Evolutionary conservation across 2,888 invertebrate genomes (phyloP), one percentile per base, ranked within the genome.

Genomic region (Lasioglossum villosulum): DNA sequence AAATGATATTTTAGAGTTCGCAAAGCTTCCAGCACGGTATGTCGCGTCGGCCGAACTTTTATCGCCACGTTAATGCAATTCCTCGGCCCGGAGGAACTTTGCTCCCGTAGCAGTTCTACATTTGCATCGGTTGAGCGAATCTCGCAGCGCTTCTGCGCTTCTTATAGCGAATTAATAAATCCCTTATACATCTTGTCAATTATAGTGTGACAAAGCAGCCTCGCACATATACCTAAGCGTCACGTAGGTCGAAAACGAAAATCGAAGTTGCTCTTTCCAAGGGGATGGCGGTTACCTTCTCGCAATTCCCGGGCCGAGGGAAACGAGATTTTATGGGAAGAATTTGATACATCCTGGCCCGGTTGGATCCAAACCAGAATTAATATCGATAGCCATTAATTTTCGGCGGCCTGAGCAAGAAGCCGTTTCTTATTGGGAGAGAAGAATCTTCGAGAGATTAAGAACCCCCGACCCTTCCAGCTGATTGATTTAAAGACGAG

Each of bases 331-430:
- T 70, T 70, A 70, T 72, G 45, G 45, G 45, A 45, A 72, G 27
- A 45, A 72, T 45, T 72, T 27, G 72, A 42, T 72, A 72, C 37
- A 70, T 39, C 39, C 70, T 34, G 34, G 27, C 34, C 37, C 34
- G 34, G 42, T 45, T 30, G 27, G 42, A 4, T 23, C 14, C 37
- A 45, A 42, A 27, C 37, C 30, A 48, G 59, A 82, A 82, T 75
- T 82, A 80, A 82, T 80, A 82, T 82, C 82, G 82, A 82, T 73
- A 34, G 56, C 82, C 73, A 82, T 80, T 82, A 82, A 82, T 82
- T 82, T 74, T 52, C 72, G 59, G 16, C 63, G 52, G 42, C 63
- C 72, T 66, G 56, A 56, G 16, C 42, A 52, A 19, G 30, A 59
- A 52, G 63, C 71, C 39, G 75, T 72, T 75, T 78, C 75, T 27